These are phyloP conservation scores for Phocoena phocoena DNA, from an alignment of 2,113 vertebrate genomes.

Conservation along the genomic window DNA sequence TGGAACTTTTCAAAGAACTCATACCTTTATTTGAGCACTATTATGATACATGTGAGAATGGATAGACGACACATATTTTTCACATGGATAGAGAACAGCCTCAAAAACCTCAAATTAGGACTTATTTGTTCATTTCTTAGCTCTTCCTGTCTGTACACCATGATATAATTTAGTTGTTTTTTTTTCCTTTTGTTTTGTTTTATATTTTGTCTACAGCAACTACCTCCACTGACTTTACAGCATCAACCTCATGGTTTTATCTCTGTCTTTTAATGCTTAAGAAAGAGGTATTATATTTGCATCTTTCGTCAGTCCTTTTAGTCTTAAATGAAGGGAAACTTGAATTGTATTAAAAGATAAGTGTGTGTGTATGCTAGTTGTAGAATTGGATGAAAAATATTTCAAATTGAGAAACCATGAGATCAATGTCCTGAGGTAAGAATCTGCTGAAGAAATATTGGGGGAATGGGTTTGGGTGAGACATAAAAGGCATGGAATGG, in stretches of 20 bases:
- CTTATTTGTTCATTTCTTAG: not conserved
- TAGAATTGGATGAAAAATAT: not conserved
- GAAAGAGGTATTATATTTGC: not conserved
- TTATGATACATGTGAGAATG: not conserved
- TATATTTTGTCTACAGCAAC: not conserved
- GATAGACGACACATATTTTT: not conserved
- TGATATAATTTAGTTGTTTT: not conserved
- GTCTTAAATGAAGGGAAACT: not conserved
- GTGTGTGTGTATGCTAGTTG: not conserved
- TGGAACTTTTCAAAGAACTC: not conserved
- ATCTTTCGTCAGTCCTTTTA: not conserved
- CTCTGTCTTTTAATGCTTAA: not conserved
- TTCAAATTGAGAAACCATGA: not conserved
- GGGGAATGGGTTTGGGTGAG: not conserved
- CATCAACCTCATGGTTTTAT: not conserved
- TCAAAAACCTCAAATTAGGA: not conserved
- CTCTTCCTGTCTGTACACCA: not conserved
- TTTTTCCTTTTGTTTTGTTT: too few species aligned
- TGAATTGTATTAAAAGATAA: not conserved
- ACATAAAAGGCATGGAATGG: not conserved
- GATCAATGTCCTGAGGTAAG: not conserved
- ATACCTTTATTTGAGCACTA: not conserved
- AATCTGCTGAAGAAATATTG: not conserved
- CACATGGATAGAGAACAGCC: not conserved
- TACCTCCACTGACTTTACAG: not conserved